Evolutionary conservation across 2,888 invertebrate genomes (phyloP).

Genomic region (Tineola bisselliella): DNA sequence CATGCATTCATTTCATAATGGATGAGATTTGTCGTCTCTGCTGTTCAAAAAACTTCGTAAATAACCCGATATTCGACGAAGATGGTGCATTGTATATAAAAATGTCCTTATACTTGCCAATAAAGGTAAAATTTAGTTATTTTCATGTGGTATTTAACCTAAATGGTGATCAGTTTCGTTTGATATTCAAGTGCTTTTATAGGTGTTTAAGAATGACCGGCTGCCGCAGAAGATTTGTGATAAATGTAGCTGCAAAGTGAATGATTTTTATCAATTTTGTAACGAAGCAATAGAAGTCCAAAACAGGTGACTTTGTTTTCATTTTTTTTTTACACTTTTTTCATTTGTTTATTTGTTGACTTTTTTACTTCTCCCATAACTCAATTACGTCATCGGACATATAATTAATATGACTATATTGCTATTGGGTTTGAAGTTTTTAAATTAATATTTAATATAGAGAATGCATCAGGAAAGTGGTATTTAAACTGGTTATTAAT

Average conservation of each 20-base stretch:
- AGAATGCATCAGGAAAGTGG: no score
- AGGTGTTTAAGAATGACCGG: conserved; percentile 74
- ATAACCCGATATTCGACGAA: conserved; percentile 75
- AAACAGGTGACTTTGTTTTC: conserved; percentile 51
- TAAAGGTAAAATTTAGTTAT: conserved; percentile 68
- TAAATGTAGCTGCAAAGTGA: conserved; percentile 76
- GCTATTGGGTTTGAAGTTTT: conserved; percentile 18
- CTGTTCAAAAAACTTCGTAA: conserved; percentile 64
- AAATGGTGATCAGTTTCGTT: background rate
- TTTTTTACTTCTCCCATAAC: background rate
- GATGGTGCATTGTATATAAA: conserved; percentile 74
- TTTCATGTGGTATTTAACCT: conserved; percentile 13
- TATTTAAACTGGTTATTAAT: no score
- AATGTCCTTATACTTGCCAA: conserved; percentile 77
- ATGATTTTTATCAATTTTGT: conserved; percentile 77
- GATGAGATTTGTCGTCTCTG: conserved; percentile 55
- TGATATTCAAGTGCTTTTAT: conserved; percentile 22
- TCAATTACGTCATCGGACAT: background rate
- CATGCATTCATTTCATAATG: conserved; percentile 36
- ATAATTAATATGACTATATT: conserved; percentile 17
- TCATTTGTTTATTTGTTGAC: no score
- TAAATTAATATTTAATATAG: no score
- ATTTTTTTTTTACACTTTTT: background rate
- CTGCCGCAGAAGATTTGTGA: conserved; percentile 78
- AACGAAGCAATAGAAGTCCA: conserved; percentile 74